These are phyloP conservation scores for Pempheris klunzingeri DNA, from an alignment of 2,797 vertebrate genomes.

Conservation along the genomic window DNA sequence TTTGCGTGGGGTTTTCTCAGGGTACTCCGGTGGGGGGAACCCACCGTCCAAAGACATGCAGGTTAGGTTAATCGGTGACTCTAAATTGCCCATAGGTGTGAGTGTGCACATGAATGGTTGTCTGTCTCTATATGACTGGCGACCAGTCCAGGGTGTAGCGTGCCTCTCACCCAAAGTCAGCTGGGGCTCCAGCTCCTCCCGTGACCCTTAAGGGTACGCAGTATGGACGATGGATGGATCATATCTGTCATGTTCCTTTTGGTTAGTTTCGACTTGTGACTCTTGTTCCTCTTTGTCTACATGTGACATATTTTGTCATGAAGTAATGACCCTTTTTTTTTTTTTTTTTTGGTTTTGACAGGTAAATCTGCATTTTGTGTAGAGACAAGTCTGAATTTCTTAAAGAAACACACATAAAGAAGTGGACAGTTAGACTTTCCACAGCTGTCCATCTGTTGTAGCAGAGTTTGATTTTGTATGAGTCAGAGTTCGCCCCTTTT, in stretches of 20 bases:
- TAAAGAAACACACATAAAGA: background rate
- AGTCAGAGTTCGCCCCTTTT: background rate
- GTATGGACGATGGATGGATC: no score
- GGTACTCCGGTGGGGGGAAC: no score
- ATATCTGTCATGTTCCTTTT: background rate
- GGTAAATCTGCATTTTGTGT: background rate
- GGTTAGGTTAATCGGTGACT: no score
- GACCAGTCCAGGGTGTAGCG: no score
- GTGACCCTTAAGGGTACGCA: no score
- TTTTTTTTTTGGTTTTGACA: background rate
- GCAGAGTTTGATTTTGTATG: background rate
- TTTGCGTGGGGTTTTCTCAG: no score
- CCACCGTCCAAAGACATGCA: no score
- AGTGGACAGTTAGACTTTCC: background rate
- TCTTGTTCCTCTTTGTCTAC: conserved; percentile 60
- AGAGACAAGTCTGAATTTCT: background rate
- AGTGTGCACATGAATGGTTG: no score
- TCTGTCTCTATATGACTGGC: no score
- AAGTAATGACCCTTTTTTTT: background rate
- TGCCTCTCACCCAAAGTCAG: no score
- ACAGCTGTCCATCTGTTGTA: background rate
- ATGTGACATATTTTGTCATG: conserved; percentile 6
- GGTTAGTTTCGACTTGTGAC: conserved; percentile 57
- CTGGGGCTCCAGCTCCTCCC: no score
- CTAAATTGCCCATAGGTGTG: no score